phyloP scores from a whole-genome alignment of 2,113 vertebrate species.

The Thymallus thymallus region DNA sequence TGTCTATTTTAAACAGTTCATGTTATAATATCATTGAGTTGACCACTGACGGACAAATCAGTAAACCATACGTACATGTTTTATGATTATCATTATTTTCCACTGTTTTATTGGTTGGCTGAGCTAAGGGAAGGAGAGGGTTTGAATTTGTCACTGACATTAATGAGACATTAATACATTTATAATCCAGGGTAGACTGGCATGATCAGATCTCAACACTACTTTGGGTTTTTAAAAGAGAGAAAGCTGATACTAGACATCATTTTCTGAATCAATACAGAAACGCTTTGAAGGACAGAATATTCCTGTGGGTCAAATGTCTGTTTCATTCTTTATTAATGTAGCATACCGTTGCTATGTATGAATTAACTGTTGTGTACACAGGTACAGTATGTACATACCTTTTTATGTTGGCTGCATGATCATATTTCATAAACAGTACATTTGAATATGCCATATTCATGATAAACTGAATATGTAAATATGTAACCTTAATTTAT shows the following conservation, averaged over 20 bases:
- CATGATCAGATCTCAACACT: slow-evolving; percentile 31
- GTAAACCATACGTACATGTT: slow-evolving; percentile 37
- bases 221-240: background rate
- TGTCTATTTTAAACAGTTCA: slow-evolving; percentile 47
- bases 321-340: slow-evolving; percentile 67
- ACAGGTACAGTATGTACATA: slow-evolving; percentile 22
- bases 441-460: slow-evolving; percentile 79
- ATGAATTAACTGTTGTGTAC: slow-evolving; percentile 63
- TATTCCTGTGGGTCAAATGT: slow-evolving; percentile 57
- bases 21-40: slow-evolving; percentile 22
- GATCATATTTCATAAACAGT: slow-evolving; percentile 80
- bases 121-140: slow-evolving; percentile 29
- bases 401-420: slow-evolving; percentile 69
- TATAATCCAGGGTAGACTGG: slow-evolving; percentile 13
- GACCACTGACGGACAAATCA: slow-evolving; percentile 46
- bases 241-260: background rate
- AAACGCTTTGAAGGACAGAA: slow-evolving; percentile 39
- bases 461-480: slow-evolving; percentile 81
- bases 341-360: slow-evolving; percentile 34
- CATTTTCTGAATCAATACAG: slow-evolving; percentile 5
- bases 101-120: slow-evolving; percentile 29
- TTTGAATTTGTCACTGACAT: slow-evolving; percentile 36
- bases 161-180: slow-evolving; percentile 43
- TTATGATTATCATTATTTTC: slow-evolving; percentile 40
- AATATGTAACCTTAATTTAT: slow-evolving; percentile 80